These are phyloP conservation scores for Eupsilia transversa DNA, from an alignment of 2,888 invertebrate genomes.

Conservation along the genomic window DNA sequence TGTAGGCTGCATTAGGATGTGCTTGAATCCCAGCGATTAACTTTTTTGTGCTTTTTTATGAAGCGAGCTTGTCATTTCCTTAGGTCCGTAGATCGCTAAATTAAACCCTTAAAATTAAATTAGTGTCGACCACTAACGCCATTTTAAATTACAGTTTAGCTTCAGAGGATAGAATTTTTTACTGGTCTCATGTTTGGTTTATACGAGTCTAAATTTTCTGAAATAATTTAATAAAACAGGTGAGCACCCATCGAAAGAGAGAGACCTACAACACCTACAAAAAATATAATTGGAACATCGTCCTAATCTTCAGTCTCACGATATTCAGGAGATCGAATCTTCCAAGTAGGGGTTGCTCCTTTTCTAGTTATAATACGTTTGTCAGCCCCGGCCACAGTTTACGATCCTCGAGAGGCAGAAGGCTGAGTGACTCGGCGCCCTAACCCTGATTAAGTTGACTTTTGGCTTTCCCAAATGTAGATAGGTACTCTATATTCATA, in stretches of 20 bases:
- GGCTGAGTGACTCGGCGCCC: conserved; percentile 21
- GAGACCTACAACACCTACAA: not conserved
- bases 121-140: not conserved
- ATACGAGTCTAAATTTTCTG: no score
- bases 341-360: not conserved
- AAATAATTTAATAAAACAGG: no score
- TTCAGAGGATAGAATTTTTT: not conserved
- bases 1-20: no score
- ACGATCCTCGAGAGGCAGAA: conserved; percentile 36
- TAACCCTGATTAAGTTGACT: conserved; percentile 49
- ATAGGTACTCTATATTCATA: conserved; percentile 8
- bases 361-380: conserved; percentile 1
- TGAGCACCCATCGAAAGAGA: not conserved
- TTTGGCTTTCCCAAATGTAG: conserved; percentile 32
- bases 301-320: conserved; percentile 2
- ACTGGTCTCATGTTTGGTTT: not conserved
- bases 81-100: not conserved
- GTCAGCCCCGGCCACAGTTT: conserved; percentile 26
- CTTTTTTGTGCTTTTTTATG: not conserved
- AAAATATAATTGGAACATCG: not conserved
- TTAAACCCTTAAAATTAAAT: conserved; percentile 8
- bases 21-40: not conserved
- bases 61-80: not conserved
- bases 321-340: not conserved
- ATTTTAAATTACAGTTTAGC: not conserved